phyloP scores from a whole-genome alignment of 2,113 vertebrate species.

The Dipodomys merriami region DNA sequence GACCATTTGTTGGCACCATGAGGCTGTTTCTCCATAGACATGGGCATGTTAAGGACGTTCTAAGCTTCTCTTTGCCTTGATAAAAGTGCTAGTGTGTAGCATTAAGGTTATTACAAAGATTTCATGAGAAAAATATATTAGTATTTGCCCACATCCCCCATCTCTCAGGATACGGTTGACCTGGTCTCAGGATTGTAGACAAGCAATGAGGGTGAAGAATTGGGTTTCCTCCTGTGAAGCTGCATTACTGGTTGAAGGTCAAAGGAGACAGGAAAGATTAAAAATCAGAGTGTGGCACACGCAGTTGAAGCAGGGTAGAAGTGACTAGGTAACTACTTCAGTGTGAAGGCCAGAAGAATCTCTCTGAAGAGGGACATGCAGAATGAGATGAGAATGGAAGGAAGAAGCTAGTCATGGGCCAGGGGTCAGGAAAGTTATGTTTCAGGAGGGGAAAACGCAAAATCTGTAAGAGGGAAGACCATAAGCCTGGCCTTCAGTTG shows the following conservation, averaged over 20 bases:
- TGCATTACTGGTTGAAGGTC: background rate
- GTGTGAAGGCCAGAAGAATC: background rate
- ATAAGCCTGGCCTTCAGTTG: background rate
- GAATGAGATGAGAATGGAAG: background rate
- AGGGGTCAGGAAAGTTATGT: background rate
- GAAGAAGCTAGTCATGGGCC: background rate
- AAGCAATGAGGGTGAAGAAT: background rate
- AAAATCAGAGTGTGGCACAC: background rate
- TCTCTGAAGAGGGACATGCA: background rate
- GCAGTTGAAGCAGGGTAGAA: background rate
- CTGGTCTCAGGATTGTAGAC: background rate
- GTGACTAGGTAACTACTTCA: background rate
- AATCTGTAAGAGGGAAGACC: background rate
- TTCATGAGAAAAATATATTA: background rate
- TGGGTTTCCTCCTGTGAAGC: background rate
- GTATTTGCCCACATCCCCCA: background rate
- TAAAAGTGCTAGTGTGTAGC: background rate
- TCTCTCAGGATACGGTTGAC: background rate
- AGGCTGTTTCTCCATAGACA: background rate
- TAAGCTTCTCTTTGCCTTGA: background rate
- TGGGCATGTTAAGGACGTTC: background rate
- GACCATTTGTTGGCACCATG: background rate
- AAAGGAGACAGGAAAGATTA: background rate
- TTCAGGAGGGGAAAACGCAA: background rate
- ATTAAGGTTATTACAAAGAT: background rate